Percentiles rank a stretch among this genome's conserved stretches.
Conservation (phyloP, 1,140 invertebrate genomes). For the Hesperophylax magnus region DNA sequence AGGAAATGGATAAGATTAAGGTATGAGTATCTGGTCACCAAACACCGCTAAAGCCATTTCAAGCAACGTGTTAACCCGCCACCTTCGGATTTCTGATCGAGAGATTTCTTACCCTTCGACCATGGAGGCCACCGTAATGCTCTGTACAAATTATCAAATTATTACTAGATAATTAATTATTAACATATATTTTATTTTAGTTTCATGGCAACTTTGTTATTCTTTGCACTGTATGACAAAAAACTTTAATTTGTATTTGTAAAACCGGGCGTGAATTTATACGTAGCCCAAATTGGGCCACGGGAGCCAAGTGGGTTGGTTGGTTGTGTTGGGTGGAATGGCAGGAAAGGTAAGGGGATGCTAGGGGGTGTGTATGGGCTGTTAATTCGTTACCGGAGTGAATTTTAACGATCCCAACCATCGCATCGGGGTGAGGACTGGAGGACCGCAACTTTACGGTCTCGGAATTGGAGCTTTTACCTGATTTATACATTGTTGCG, state of each 20-base stretch:
- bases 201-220: neutral
- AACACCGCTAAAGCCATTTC: too few relatives aligned
- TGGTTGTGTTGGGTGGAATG: neutral
- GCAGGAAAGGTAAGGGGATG: neutral
- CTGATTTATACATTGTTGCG: neutral
- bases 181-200: too few relatives aligned
- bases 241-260: neutral
- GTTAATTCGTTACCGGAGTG: constrained; percentile 16
- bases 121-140: too few relatives aligned
- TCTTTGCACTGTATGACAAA: too few relatives aligned
- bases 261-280: neutral
- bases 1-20: too few relatives aligned
- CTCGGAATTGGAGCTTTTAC: neutral
- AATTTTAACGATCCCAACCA: constrained; percentile 5
- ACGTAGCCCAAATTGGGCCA: neutral
- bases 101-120: too few relatives aligned
- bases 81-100: too few relatives aligned
- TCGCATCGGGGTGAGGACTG: neutral
- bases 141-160: too few relatives aligned
- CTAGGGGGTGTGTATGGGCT: neutral
- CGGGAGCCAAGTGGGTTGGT: neutral
- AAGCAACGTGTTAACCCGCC: too few relatives aligned
- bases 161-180: too few relatives aligned
- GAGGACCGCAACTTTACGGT: constrained; percentile 4
- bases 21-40: too few relatives aligned